Evolutionary conservation across 2,797 vertebrate species (phyloP).

Genomic region (Paedocypris micromegethes): DNA sequence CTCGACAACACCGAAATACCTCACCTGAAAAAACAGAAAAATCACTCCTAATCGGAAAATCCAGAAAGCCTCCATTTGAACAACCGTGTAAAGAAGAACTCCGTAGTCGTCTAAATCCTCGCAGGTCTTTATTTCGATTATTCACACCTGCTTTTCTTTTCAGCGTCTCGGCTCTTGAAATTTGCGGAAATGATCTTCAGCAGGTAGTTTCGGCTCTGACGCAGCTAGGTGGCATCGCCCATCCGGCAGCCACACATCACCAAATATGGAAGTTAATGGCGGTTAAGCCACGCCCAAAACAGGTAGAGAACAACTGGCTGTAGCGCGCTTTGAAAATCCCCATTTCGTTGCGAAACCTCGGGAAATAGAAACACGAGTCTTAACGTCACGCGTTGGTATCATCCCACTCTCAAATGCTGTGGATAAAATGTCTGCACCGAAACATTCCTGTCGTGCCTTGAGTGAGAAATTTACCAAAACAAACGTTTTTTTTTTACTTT

Average conservation of each 20-base stretch:
- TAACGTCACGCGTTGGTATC: too few species aligned
- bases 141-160: background rate
- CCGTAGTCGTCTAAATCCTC: background rate
- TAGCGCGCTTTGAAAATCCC: background rate
- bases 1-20: background rate
- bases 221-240: constrained; percentile 48
- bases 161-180: background rate
- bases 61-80: constrained; percentile 23
- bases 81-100: background rate
- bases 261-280: constrained; percentile 35
- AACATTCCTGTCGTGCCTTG: too few species aligned
- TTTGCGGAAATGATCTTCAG: constrained; percentile 34
- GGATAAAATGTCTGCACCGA: too few species aligned
- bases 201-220: constrained; percentile 46
- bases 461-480: too few species aligned
- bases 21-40: constrained; percentile 37
- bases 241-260: constrained; percentile 34
- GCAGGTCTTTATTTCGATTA: background rate
- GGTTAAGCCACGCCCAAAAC: constrained; percentile 12
- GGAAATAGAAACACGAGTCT: background rate
- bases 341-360: background rate
- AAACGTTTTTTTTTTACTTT: too few species aligned
- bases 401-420: too few species aligned
- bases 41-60: constrained; percentile 21
- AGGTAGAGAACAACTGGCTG: constrained; percentile 17